Percentiles rank a stretch among this genome's conserved stretches.
Conservation (phyloP, 2,888 invertebrate genomes). For the Masnerella sp. region DNA sequence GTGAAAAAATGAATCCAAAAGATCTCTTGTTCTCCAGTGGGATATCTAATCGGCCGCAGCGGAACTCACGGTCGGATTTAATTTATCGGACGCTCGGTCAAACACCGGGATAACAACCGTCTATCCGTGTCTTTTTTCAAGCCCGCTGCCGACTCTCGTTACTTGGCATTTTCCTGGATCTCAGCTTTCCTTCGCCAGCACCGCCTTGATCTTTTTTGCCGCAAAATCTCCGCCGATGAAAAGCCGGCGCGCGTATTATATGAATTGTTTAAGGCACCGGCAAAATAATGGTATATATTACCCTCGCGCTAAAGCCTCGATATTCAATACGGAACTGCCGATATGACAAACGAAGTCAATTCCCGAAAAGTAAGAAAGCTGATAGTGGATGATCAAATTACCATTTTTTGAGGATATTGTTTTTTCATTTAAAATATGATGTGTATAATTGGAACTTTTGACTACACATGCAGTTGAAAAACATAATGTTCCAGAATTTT, state of each 20-base stretch:
- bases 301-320: background rate
- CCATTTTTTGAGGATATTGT: too few species aligned
- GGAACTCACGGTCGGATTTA: constrained; percentile 48
- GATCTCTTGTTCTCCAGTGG: constrained; percentile 53
- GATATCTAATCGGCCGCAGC: constrained; percentile 42
- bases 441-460: too few species aligned
- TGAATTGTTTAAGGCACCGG: constrained; percentile 24
- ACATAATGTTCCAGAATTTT: too few species aligned
- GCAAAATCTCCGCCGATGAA: constrained; percentile 19
- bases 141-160: constrained; percentile 47
- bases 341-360: background rate
- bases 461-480: too few species aligned
- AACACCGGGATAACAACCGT: constrained; percentile 56
- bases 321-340: background rate
- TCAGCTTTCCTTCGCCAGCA: constrained; percentile 26
- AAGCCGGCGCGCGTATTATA: constrained; percentile 11
- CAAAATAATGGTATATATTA: constrained; percentile 8
- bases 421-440: too few species aligned
- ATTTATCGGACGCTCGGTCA: constrained; percentile 57
- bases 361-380: background rate
- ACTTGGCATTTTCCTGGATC: constrained; percentile 51
- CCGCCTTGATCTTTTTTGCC: constrained; percentile 25
- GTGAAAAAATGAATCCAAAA: constrained; percentile 37
- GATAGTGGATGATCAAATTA: background rate
- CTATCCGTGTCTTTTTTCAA: constrained; percentile 42